phyloP scores from a whole-genome alignment of 2,888 invertebrate species.

The Philonicus albiceps region DNA sequence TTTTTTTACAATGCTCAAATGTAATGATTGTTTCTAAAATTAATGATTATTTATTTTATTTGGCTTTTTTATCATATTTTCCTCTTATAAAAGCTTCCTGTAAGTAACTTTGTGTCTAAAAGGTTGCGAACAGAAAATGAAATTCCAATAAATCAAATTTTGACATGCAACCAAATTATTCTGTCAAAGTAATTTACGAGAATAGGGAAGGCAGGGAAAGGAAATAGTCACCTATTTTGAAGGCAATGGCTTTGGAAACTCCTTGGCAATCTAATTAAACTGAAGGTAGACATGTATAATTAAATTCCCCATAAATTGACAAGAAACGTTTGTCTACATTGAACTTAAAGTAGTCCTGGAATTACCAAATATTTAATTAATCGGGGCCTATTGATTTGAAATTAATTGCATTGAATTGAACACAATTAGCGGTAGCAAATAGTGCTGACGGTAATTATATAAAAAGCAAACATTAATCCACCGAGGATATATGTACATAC shows the following conservation, averaged over 20 bases:
- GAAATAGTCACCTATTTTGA: not conserved
- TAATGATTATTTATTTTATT: not conserved
- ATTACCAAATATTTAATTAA: not conserved
- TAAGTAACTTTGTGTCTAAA: not conserved
- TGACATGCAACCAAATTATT: slow-evolving; percentile 15
- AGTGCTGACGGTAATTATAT: not conserved
- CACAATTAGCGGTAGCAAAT: not conserved
- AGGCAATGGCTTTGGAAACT: not conserved
- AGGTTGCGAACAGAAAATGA: not conserved
- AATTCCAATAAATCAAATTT: not conserved
- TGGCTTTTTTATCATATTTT: not conserved
- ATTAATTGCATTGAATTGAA: not conserved
- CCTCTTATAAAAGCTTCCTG: not conserved
- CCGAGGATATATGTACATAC: not conserved
- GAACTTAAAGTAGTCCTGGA: not conserved
- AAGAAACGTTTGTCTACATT: not conserved
- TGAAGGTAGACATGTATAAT: not conserved
- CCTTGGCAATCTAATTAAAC: not conserved
- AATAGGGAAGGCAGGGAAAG: not conserved
- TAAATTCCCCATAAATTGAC: not conserved
- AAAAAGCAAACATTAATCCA: not conserved
- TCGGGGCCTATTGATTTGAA: not conserved
- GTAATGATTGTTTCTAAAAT: not conserved
- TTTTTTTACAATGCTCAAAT: not conserved
- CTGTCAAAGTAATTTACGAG: slow-evolving; percentile 10